A percentile compares a stretch with the other conserved stretches of the same genome.
These are phyloP conservation scores for Diplodus puntazzo DNA, from an alignment of 2,797 vertebrate species.

Conservation along the genomic window DNA sequence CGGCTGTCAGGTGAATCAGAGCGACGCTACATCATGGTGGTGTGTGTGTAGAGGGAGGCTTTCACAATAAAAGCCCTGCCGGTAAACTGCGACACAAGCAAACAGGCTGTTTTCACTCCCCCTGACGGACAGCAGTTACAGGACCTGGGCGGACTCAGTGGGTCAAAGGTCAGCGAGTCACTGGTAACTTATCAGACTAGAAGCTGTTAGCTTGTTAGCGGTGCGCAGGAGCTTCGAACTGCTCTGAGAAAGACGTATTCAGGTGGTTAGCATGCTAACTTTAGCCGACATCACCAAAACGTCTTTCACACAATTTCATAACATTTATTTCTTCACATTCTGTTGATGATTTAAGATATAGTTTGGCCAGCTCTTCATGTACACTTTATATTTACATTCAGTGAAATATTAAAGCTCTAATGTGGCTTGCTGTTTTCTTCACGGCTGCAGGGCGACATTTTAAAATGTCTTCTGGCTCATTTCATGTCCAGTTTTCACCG, in stretches of 20 bases:
- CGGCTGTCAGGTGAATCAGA: constrained; percentile 1
- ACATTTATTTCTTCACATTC: too few relatives aligned
- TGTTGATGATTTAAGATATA: too few relatives aligned
- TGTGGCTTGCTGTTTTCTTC: background rate
- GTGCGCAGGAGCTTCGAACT: background rate
- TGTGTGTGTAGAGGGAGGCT: background rate
- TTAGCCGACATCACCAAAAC: too few relatives aligned
- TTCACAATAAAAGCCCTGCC: constrained; percentile 45
- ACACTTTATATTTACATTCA: background rate
- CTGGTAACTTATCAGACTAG: background rate
- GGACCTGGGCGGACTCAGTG: constrained; percentile 12
- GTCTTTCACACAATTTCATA: too few relatives aligned
- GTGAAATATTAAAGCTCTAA: background rate
- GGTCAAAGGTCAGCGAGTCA: constrained; percentile 54
- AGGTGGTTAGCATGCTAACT: too few relatives aligned
- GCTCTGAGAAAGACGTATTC: too few relatives aligned
- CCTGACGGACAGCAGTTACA: constrained; percentile 1
- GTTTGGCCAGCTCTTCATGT: background rate
- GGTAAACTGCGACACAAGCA: background rate
- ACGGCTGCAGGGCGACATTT: background rate
- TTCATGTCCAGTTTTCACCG: background rate
- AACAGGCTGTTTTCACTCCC: constrained; percentile 28
- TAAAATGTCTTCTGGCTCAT: background rate
- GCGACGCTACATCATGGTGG: too few relatives aligned
- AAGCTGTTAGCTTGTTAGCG: background rate